Percentiles rank a stretch among this genome's conserved stretches.
phyloP scores from a whole-genome alignment of 2,113 vertebrate species.

The Cercocebus atys region DNA sequence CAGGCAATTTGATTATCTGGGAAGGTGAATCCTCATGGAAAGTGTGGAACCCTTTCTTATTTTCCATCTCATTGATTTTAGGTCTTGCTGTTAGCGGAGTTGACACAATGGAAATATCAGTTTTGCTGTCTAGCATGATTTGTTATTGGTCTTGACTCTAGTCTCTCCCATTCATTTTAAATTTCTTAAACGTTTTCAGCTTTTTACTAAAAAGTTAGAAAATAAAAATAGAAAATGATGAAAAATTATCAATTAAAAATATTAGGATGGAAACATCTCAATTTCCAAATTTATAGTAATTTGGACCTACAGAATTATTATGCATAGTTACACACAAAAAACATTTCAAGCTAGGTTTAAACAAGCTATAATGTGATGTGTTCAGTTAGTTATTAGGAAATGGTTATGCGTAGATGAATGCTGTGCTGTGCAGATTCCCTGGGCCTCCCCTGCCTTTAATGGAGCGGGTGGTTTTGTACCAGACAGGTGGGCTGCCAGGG shows the following conservation, averaged over 20 bases:
- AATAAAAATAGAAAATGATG: slow-evolving; percentile 3
- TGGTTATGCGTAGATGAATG: accelerated
- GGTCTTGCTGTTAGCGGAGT: neutral
- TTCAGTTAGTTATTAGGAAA: neutral
- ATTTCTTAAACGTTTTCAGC: neutral
- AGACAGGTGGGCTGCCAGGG: accelerated
- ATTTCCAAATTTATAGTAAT: neutral
- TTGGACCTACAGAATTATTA: neutral
- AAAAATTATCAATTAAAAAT: neutral
- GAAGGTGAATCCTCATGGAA: neutral
- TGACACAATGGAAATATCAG: neutral
- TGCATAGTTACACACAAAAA: too few relatives aligned
- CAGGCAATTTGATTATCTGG: neutral
- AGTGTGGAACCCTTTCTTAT: neutral
- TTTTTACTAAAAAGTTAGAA: neutral
- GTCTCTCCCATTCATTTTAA: neutral
- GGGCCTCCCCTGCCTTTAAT: neutral
- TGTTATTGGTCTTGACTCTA: neutral
- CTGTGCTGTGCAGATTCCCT: neutral
- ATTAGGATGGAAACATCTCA: neutral
- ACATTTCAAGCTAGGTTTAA: neutral
- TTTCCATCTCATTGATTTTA: neutral
- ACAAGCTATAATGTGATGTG: too few relatives aligned
- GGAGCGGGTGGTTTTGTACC: accelerated
- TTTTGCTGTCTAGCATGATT: neutral